Evolutionary conservation across 2,888 invertebrate genomes (phyloP), one percentile per base, ranked within the genome.

Genomic region (Rugalucina vietnamica): DNA sequence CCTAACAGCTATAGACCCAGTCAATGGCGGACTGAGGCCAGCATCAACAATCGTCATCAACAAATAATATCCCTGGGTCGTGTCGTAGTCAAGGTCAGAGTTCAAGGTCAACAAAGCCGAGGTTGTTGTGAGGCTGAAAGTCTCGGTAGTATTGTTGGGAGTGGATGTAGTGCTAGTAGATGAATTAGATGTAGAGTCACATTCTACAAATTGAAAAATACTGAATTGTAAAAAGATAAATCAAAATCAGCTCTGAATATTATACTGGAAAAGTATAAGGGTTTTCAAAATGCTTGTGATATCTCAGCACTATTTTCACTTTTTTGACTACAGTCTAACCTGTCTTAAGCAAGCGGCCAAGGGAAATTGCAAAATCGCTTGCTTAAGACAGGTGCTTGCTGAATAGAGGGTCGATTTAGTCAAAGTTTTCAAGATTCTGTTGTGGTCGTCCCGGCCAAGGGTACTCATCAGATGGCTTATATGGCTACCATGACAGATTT

Each of bases 11-110:
- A 93, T 88, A 21, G 86, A 86, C 14, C 93, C 93, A 10, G 91
- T 91, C 3, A 89, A 65, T 14, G 83, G 50, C 29, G 85, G 85
- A n/a, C 24, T 29, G 34, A 82, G 85, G 18, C 85, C 90, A 0
- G 78, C 71, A 57, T 93, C 93, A 0, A 85, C 86, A 12, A 92
- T 87, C 18, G 87, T 75, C 77, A 93, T 50, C 1, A 91, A 81
- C 21, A 93, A 82, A 39, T 83, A 78, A 82, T 92, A 93, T 4
- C 77, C 37, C 27, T 76, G 81, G 2, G 84, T 85, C 4, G 87
- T 88, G 78, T 93, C 93, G 60, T 88, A 91, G 84, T 93, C 93
- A 5, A 93, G 84, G 1, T 84, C 50, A 10, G 85, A 86, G 14
- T 79, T 84, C 36, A 93, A 81, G 0, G 89, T 90, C 5, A 92